A percentile compares a stretch with the other conserved stretches of the same genome.
Conservation (phyloP, 2,797 vertebrate species). For the Sardinella longiceps region DNA sequence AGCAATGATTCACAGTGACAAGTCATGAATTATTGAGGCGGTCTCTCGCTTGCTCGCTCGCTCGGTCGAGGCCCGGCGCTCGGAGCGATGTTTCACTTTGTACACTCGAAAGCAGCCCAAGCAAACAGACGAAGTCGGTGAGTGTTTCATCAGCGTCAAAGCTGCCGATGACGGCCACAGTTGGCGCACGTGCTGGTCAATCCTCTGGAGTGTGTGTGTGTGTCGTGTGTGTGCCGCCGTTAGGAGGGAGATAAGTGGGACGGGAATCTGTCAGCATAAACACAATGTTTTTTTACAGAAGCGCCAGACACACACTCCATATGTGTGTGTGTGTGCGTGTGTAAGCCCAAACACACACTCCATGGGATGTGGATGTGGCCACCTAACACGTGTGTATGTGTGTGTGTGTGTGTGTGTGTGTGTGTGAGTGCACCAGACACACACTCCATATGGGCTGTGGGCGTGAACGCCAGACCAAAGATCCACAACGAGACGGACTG, state of each 20-base stretch:
- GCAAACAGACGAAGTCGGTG: slow-evolving; percentile 49
- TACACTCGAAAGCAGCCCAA: slow-evolving; percentile 54
- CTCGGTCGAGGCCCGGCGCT: slow-evolving; percentile 52
- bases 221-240: not conserved
- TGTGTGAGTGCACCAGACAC: no score
- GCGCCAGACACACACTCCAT: not conserved
- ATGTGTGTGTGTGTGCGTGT: no score
- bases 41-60: no score
- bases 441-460: no score
- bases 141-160: not conserved
- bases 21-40: slow-evolving; percentile 67
- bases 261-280: not conserved
- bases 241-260: not conserved
- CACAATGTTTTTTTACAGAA: not conserved
- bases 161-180: not conserved
- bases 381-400: no score
- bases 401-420: no score
- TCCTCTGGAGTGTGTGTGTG: no score
- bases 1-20: slow-evolving; percentile 63
- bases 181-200: not conserved
- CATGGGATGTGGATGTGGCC: no score
- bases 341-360: no score
- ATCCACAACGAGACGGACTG: no score
- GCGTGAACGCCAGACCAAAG: no score
- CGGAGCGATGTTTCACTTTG: slow-evolving; percentile 56